Evolutionary conservation across 2,888 invertebrate genomes (phyloP), one percentile per base, ranked within the genome.

Genomic region (Drosophila setosimentum): DNA sequence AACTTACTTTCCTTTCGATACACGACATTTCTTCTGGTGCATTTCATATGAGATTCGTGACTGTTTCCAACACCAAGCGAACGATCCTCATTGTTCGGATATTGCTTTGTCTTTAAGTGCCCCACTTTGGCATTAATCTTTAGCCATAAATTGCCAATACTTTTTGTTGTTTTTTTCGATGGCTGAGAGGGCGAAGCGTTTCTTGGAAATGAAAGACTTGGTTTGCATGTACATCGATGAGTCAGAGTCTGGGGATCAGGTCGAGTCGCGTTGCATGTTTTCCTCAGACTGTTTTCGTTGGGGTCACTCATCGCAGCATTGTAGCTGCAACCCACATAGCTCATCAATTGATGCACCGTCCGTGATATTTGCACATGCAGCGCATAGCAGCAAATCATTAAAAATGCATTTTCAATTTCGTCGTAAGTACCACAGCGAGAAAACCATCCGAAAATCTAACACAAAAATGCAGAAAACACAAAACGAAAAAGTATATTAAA

Each of bases 331-430:
- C 37, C 68, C 73, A 61, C 66, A 65, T 65, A 66, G 51, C 66
- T 74, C 76, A 74, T 72, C 86, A 68, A 80, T 79, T 81, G 82
- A 79, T 72, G 80, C 80, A 66, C 70, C 59, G 50, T 61, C 73
- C 55, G 65, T 73, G 67, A 75, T 78, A 80, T 80, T 78, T 76
- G 66, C 81, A 69, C 78, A 80, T 75, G 75, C 76, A 72, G 76
- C 70, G 57, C 82, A 70, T 55, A 83, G 87, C 80, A 73, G 80
- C 84, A 84, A 81, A 87, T 85, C 88, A 87, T 87, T 87, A 87
- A 87, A 87, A 88, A 87, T 87, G 76, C 76, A 87, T 87, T 87
- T 87, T 88, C 89, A 87, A 87, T 87, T 86, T 87, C 78, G 80
- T 76, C 65, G 76, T 82, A 78, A 83, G 74, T 72, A 71, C 68